These are phyloP conservation scores for Erithacus rubecula DNA, from an alignment of 2,797 vertebrate species.

Conservation along the genomic window DNA sequence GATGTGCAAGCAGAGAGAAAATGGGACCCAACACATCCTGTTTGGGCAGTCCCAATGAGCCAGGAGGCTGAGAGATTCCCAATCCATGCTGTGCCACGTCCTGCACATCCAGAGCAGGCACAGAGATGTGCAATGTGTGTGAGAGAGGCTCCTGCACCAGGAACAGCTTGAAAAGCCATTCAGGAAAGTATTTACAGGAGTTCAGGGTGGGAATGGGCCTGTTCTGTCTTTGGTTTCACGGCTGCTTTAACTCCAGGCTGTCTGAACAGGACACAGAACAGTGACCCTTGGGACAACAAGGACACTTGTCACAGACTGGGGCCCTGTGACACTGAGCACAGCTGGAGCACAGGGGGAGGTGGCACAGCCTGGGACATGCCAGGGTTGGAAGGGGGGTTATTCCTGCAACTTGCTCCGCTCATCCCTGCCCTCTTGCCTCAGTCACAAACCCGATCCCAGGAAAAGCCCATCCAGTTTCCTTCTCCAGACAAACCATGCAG, in stretches of 20 bases:
- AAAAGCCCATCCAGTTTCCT: background rate
- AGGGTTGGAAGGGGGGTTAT: background rate
- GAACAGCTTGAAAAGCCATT: constrained; percentile 47
- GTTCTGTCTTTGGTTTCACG: background rate
- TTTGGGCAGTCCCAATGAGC: background rate
- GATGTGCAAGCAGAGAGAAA: background rate
- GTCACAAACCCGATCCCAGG: background rate
- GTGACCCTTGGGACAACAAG: background rate
- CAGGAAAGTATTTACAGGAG: background rate
- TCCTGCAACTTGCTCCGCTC: background rate
- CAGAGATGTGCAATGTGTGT: background rate
- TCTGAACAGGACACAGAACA: background rate
- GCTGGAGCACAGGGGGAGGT: background rate
- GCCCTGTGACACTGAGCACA: background rate
- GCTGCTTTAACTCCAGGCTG: background rate
- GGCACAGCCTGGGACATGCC: too few species aligned
- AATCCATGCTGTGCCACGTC: accelerated
- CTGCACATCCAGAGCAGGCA: background rate
- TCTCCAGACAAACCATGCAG: background rate
- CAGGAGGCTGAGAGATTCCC: background rate
- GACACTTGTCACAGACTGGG: background rate
- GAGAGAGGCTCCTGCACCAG: constrained; percentile 3
- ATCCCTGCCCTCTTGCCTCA: background rate
- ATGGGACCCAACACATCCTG: background rate
- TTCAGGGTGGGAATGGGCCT: background rate